Base-by-base conservation (phyloP, 2,888 invertebrate species). In the Gandaritis pyraliata region DNA sequence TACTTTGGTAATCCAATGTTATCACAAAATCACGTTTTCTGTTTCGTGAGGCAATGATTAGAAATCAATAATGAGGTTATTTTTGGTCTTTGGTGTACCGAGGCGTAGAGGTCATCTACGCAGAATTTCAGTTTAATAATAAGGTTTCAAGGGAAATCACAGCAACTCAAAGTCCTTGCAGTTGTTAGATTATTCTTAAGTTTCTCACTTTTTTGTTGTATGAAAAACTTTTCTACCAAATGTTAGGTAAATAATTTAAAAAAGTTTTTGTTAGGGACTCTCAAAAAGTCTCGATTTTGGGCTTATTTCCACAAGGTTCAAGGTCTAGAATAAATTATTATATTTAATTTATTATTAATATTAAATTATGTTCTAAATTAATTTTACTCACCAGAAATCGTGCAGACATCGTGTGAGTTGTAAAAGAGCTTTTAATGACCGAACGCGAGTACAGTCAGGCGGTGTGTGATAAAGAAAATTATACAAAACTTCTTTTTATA, bases 401-500 rank as follows among this genome's bases (percentile, higher is more conserved):
- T 71, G 87, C 85, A 80, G 88, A 88, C 93, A 93, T 93, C 73
- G 70, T 84, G 81, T 72, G 73, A 74, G 68, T 64, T 65, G 69
- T 68, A 70, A 69, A 63, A 74, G 73, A 78, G 73, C 72, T 73
- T 71, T 53, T 74, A 78, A 73, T 80, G 80, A 83, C 86, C 86
- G 85, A 84, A 70, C 88, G 81, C 86, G 76, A 75, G 76, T 75
- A 76, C 87, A 78, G 85, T 72, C 86, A 74, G 78, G 71, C 72
- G 85, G 83, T 87, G 78, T 90, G 84, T 91, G 90, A 88, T 89
- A 90, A 89, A 90, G 86, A 90, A 85, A 89, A 88, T 89, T 87
- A 81, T 83, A 88, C 86, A 85, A 88, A 87, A 90, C 86, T 90
- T 87, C 88, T 90, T 91, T 91, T 90, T 91, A 91, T 91, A 91